Evolutionary conservation across 2,113 vertebrate genomes (phyloP).

Genomic region (Microtus montanus): DNA sequence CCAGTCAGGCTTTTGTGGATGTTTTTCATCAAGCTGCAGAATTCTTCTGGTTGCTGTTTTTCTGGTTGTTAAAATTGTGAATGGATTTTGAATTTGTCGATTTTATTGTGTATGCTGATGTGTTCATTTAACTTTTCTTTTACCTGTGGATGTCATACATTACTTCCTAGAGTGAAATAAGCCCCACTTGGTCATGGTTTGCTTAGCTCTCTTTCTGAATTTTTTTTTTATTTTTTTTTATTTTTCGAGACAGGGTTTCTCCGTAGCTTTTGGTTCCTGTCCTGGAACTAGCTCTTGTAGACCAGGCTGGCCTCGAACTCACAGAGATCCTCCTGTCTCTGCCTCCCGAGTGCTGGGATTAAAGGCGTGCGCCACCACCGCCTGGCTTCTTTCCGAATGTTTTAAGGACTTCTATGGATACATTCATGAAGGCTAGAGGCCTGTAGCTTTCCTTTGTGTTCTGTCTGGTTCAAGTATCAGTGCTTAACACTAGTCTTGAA

Average conservation of each 20-base stretch:
- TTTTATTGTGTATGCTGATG: not conserved
- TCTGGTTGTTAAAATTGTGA: slow-evolving; percentile 1
- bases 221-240: no score
- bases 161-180: not conserved
- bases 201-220: not conserved
- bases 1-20: not conserved
- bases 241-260: no score
- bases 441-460: not conserved
- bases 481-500: not conserved
- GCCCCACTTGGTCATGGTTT: not conserved
- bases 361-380: no score
- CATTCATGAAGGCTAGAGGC: not conserved
- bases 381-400: not conserved
- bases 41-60: not conserved
- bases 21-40: not conserved
- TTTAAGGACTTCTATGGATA: slow-evolving; percentile 3
- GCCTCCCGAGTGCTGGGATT: no score
- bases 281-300: no score
- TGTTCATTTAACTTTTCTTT: not conserved
- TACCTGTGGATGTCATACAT: not conserved
- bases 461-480: not conserved
- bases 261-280: no score
- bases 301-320: no score
- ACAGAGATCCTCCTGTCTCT: no score
- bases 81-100: not conserved